Evolutionary conservation across 2,797 vertebrate species (phyloP).

Genomic region (Pseudomugil tenellus): DNA sequence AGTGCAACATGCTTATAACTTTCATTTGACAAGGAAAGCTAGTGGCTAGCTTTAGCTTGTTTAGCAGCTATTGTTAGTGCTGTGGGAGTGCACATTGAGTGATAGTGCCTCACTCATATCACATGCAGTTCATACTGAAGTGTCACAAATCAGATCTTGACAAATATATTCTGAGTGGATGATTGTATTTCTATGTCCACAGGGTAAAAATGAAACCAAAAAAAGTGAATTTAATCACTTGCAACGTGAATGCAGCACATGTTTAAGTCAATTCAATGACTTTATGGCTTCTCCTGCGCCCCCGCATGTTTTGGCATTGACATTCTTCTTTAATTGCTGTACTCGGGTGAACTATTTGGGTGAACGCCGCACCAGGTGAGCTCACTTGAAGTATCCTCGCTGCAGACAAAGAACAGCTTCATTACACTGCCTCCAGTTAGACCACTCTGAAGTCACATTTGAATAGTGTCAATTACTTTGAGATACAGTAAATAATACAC

Average conservation of each 20-base stretch:
- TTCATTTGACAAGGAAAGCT: neutral
- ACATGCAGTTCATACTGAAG: neutral
- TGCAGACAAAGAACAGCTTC: neutral
- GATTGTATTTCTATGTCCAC: neutral
- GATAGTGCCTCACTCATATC: neutral
- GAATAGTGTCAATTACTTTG: neutral
- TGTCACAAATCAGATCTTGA: neutral
- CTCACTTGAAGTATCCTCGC: neutral
- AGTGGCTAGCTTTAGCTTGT: neutral
- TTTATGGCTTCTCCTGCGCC: too few relatives aligned
- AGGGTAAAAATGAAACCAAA: neutral
- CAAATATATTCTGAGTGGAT: neutral
- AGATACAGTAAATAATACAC: neutral
- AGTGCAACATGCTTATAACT: neutral
- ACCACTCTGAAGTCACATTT: neutral
- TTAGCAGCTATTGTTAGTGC: neutral
- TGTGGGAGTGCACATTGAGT: neutral
- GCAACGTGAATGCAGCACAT: neutral
- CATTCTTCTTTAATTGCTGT: neutral
- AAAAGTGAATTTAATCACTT: neutral
- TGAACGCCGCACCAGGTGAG: neutral
- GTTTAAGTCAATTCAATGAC: neutral
- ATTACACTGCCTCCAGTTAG: neutral
- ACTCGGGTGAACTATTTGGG: neutral
- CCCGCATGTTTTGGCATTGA: neutral